phyloP scores from a whole-genome alignment of 92 coral and sea anemone genomes.

The Isaurus tuberculatus region DNA sequence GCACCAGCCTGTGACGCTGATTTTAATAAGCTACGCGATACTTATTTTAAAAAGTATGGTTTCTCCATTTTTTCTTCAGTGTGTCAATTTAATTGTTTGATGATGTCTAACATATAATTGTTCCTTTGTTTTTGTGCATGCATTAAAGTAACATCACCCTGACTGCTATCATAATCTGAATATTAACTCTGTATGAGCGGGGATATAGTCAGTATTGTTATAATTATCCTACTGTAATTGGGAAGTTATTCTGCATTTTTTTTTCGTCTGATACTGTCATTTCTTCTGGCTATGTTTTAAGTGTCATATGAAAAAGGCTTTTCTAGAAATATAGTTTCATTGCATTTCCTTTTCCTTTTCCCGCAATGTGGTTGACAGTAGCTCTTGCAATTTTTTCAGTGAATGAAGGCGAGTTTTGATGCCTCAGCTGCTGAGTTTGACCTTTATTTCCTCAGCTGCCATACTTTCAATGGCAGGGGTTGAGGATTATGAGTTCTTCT shows the following conservation, averaged over 20 bases:
- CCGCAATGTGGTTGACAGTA: not conserved
- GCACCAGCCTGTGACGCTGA: not conserved
- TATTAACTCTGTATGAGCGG: constrained; percentile 21
- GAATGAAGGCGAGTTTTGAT: constrained; percentile 29
- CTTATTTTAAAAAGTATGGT: too few relatives aligned
- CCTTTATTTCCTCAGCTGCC: constrained; percentile 42
- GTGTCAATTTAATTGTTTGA: not conserved
- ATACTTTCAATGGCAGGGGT: constrained; percentile 26
- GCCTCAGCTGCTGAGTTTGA: constrained; percentile 34
- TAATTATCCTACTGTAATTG: constrained; percentile 13
- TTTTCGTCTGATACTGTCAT: constrained; percentile 19
- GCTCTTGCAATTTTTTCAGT: constrained; percentile 32
- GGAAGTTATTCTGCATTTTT: constrained; percentile 3
- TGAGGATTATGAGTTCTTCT: not conserved
- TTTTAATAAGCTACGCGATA: too few relatives aligned
- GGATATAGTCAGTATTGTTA: constrained; percentile 22
- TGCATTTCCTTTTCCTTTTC: constrained; percentile 5
- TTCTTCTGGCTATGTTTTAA: constrained; percentile 16
- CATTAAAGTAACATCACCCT: constrained; percentile 23
- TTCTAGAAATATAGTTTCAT: not conserved
- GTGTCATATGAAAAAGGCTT: not conserved
- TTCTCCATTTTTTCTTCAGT: not conserved
- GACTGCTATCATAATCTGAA: constrained; percentile 39
- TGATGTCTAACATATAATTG: constrained; percentile 11
- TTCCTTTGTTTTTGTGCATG: constrained; percentile 36